These are phyloP conservation scores for Chironex yamaguchii DNA, from an alignment of 30 jellyfish, hydroid and myxozoan species.

Conservation along the genomic window DNA sequence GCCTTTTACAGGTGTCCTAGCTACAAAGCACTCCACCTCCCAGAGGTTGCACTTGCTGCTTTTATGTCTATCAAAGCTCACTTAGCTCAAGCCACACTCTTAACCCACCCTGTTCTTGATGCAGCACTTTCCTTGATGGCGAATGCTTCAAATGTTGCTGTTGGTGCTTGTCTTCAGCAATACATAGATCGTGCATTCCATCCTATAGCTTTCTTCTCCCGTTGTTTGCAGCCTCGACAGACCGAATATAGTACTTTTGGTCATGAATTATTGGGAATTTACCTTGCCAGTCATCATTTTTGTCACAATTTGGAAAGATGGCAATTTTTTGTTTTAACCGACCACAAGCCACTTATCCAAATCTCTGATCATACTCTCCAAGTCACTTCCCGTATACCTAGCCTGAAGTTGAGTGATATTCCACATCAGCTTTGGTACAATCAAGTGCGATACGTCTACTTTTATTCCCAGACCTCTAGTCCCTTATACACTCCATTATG, in stretches of 20 bases:
- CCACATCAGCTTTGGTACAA: conserved; percentile 1
- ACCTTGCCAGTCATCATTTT: conserved; percentile 38
- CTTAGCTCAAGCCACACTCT: conserved; percentile 42
- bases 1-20: too few species aligned
- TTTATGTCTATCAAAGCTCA: conserved; percentile 8
- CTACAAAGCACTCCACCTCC: too few species aligned
- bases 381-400: conserved; percentile 42
- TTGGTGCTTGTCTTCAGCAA: conserved; percentile 59
- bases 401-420: too few species aligned
- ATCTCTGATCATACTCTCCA: conserved; percentile 36
- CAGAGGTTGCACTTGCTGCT: conserved; percentile 39
- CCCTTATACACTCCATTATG: conserved; percentile 1
- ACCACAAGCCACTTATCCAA: conserved; percentile 33
- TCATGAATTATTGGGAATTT: conserved; percentile 37
- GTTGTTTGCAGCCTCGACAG: conserved; percentile 20
- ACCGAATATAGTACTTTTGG: conserved; percentile 37
- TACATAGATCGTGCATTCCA: conserved; percentile 2
- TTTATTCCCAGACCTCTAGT: conserved; percentile 31
- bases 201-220: conserved; percentile 34
- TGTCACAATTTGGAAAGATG: conserved; percentile 35
- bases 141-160: conserved; percentile 61
- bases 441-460: conserved; percentile 56
- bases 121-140: conserved; percentile 41
- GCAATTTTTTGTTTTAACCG: conserved; percentile 10
- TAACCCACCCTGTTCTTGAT: conserved; percentile 9